Evolutionary conservation across 2,113 vertebrate species (phyloP).

Genomic region (Takifugu bimaculatus): DNA sequence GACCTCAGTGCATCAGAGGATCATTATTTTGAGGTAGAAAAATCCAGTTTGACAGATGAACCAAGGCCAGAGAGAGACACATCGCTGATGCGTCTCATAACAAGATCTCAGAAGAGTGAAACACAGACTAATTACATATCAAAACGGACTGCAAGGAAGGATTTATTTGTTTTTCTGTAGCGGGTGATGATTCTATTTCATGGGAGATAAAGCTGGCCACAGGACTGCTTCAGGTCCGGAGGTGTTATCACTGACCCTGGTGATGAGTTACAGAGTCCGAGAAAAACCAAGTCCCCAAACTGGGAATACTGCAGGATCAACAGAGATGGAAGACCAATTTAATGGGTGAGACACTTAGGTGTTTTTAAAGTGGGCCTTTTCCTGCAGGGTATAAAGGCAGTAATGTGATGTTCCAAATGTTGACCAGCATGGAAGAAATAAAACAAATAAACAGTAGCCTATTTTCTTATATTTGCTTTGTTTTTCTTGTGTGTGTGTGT

Average conservation of each 20-base stretch:
- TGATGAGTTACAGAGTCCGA: constrained; percentile 65
- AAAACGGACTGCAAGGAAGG: constrained; percentile 91
- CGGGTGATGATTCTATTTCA: constrained; percentile 95
- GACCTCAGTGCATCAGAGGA: constrained; percentile 87
- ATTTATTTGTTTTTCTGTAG: constrained; percentile 94
- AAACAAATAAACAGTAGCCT: constrained; percentile 16
- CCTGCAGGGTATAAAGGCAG: constrained; percentile 35
- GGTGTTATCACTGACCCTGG: constrained; percentile 61
- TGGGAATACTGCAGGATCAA: constrained; percentile 65
- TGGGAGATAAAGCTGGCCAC: constrained; percentile 82
- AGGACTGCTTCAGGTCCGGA: constrained; percentile 57
- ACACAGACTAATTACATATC: constrained; percentile 92
- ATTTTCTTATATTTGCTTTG: constrained; percentile 12
- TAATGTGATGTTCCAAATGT: constrained; percentile 37
- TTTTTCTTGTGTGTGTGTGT: background rate
- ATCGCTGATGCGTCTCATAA: constrained; percentile 94
- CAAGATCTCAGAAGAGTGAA: constrained; percentile 99
- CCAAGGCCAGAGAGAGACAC: constrained; percentile 86
- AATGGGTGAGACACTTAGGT: constrained; percentile 72
- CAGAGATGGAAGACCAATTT: constrained; percentile 66
- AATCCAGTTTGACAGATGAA: constrained; percentile 99
- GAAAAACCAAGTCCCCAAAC: constrained; percentile 33
- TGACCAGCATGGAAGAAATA: no score
- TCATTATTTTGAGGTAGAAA: constrained; percentile 99
- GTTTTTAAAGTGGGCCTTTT: constrained; percentile 60